Percentiles rank a stretch among this genome's conserved stretches.
Conservation (phyloP, 1,140 invertebrate genomes). For the Ruditapes philippinarum region DNA sequence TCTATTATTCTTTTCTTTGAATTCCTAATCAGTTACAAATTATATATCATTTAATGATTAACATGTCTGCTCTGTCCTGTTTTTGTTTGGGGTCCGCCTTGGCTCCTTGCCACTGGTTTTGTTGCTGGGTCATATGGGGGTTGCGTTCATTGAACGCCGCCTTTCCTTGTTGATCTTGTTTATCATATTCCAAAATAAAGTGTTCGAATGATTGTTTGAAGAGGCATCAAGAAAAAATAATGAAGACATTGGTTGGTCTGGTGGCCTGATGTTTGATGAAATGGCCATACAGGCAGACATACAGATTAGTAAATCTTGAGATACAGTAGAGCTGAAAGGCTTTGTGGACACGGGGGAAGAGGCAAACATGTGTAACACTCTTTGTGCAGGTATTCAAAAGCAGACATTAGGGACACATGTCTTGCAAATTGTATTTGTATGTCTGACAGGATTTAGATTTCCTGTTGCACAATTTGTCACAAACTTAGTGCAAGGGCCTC, state of each 20-base stretch:
- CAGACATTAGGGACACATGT: slow-evolving; percentile 12
- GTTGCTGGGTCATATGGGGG: no score
- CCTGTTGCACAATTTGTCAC: slow-evolving; percentile 44
- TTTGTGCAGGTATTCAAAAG: neutral
- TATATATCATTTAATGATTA: no score
- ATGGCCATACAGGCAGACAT: slow-evolving; percentile 58
- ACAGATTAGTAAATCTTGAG: neutral
- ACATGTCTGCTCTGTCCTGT: no score
- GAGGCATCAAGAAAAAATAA: neutral
- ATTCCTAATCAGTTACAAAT: no score
- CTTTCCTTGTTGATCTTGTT: no score
- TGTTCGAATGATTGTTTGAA: slow-evolving; percentile 59
- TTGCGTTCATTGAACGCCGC: no score
- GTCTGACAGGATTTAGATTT: slow-evolving; percentile 48
- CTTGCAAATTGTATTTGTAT: slow-evolving; percentile 43
- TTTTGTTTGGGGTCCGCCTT: no score
- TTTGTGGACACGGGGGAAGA: slow-evolving; percentile 16
- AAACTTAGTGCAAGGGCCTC: neutral
- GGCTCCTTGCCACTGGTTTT: no score
- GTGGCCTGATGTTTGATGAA: slow-evolving; percentile 47
- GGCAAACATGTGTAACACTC: neutral
- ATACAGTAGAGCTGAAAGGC: neutral
- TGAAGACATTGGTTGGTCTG: neutral
- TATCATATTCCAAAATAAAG: no score
- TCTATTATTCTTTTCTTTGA: no score